Conservation (phyloP, 2,797 vertebrate genomes). For the Sebastes reedi region DNA sequence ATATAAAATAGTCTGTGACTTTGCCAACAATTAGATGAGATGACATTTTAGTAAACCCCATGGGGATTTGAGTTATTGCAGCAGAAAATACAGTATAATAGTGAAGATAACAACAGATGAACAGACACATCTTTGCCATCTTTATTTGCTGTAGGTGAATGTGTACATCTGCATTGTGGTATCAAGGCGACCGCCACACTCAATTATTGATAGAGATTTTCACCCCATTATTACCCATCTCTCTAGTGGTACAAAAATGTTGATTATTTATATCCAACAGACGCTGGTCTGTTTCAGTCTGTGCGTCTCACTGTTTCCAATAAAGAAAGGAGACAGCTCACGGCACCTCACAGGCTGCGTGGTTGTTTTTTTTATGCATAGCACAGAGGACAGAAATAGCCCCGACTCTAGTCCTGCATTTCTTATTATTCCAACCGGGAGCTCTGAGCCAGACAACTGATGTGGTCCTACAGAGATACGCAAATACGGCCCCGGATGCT, state of each 20-base stretch:
- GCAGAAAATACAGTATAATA: not conserved
- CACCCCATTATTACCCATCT: not conserved
- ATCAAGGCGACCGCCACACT: not conserved
- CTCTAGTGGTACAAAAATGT: not conserved
- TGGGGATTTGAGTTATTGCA: not conserved
- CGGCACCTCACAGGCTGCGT: constrained; percentile 10
- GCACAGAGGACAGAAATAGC: constrained; percentile 59
- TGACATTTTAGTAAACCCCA: not conserved
- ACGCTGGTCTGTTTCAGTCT: not conserved
- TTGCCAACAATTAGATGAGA: not conserved
- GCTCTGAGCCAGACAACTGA: constrained; percentile 37
- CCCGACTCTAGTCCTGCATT: constrained; percentile 30
- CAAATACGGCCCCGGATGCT: not conserved
- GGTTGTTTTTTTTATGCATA: constrained; percentile 34
- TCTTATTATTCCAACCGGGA: constrained; percentile 36
- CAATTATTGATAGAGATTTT: constrained; percentile 3
- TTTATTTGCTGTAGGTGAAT: not conserved
- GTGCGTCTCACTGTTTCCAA: not conserved
- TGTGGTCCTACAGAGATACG: constrained; percentile 23
- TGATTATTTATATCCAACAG: not conserved
- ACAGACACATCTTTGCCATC: not conserved
- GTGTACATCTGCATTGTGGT: not conserved
- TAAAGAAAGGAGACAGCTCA: constrained; percentile 4
- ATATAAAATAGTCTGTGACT: not conserved
- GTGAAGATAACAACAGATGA: not conserved